phyloP scores from a whole-genome alignment of 2,888 invertebrate genomes.

The Ypsolopha scabrella region DNA sequence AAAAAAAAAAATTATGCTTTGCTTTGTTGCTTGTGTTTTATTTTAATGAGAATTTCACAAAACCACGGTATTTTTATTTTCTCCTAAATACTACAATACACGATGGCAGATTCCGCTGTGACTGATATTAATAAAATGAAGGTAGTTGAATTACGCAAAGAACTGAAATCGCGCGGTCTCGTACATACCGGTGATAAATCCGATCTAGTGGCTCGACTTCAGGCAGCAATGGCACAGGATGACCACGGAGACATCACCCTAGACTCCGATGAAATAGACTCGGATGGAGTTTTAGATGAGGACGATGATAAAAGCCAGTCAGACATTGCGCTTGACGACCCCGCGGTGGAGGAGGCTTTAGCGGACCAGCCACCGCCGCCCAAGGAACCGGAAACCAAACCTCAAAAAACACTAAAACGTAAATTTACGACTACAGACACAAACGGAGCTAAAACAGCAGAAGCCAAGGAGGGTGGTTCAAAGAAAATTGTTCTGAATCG shows the following conservation, averaged over 20 bases:
- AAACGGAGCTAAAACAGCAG: conserved; percentile 12
- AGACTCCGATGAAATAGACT: conserved; percentile 65
- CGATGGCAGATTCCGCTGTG: conserved; percentile 27
- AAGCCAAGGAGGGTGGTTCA: conserved; percentile 49
- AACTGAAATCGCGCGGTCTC: conserved; percentile 83
- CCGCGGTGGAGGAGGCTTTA: conserved; percentile 44
- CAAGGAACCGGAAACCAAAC: conserved; percentile 31
- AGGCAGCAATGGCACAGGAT: conserved; percentile 64
- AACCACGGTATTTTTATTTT: too few relatives aligned
- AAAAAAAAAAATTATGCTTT: too few relatives aligned
- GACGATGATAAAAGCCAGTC: conserved; percentile 59
- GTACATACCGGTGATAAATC: conserved; percentile 83
- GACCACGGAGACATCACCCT: conserved; percentile 47
- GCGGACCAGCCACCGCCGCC: conserved; percentile 29
- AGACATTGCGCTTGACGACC: conserved; percentile 44
- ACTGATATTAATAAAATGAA: conserved; percentile 62
- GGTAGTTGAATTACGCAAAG: conserved; percentile 87
- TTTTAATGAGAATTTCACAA: too few relatives aligned
- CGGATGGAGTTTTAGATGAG: conserved; percentile 62
- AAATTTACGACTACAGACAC: conserved; percentile 33
- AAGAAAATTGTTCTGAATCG: conserved; percentile 76
- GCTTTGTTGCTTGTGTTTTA: too few relatives aligned
- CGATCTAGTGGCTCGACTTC: conserved; percentile 82
- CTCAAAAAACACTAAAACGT: conserved; percentile 39
- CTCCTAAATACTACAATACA: too few relatives aligned